Evolutionary conservation across 2,113 vertebrate species (phyloP), one percentile per base, ranked within the genome.

Genomic region (Phrynosoma platyrhinos): DNA sequence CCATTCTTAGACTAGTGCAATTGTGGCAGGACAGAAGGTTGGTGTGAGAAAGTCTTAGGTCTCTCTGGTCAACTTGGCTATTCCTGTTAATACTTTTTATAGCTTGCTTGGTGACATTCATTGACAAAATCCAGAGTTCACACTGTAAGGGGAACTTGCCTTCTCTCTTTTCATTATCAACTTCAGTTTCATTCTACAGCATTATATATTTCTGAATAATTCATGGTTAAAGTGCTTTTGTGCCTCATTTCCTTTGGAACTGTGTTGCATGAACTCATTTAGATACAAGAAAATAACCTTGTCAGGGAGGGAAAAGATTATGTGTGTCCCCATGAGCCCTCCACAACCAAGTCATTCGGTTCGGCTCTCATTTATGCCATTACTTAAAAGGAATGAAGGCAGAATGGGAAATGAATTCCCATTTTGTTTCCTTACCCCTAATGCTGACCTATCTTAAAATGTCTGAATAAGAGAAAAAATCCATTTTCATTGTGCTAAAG

Each of bases 401-500:
- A 52, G 20, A 53, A 55, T n/a, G n/a, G 58, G 58, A 62, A 16
- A 62, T 36, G 12, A 18, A n/a, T 86, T 55, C 53, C 66, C 47
- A 72, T 69, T 86, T 14, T 16, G 0, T n/a, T 23, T 13, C 64
- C 5, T 30, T 47, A 64, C 3, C 2, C 40, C 6, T 12, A 69
- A 27, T 68, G 18, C 30, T 53, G 42, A 86, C 47, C n/a, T 86
- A 27, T 53, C 75, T 83, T 71, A 53, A 53, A 52, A 79, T 27
- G 30, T 20, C 42, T 47, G 27, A 8, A 14, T 47, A 21, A 27
- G 23, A 27, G n/a, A 47, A 27, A 3, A 85, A 18, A 72, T 42
- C 58, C 83, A 77, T 23, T 30, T 86, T 68, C 40, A n/a, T 78
- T 52, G 20, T 52, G 62, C 40, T 79, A 69, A 87, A 87, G 68